These are phyloP conservation scores for Slavum lentiscoides DNA, from an alignment of 2,888 invertebrate genomes.

Conservation along the genomic window DNA sequence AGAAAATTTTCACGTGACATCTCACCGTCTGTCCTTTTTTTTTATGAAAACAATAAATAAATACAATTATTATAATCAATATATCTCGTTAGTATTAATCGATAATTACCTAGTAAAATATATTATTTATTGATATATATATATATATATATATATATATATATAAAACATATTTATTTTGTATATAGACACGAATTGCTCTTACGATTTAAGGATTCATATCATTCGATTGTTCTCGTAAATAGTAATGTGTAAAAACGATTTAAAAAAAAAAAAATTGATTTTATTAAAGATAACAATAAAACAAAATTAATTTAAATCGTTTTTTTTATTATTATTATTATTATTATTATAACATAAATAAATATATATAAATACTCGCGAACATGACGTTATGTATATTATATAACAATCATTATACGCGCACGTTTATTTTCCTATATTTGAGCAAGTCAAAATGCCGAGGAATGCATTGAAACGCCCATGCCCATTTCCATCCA, in stretches of 20 bases:
- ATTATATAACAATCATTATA: neutral
- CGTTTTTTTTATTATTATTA: conserved; percentile 15
- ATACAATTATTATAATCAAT: conserved; percentile 52
- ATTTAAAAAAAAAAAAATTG: conserved; percentile 41
- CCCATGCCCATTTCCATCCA: conserved; percentile 40
- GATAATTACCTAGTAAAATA: conserved; percentile 52
- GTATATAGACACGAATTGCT: conserved; percentile 53
- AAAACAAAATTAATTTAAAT: conserved; percentile 50
- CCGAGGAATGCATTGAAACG: too few species aligned
- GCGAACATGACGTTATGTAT: too few species aligned
- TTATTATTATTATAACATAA: neutral
- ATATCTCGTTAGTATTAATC: conserved; percentile 53
- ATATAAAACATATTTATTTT: conserved; percentile 49
- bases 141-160: conserved; percentile 31
- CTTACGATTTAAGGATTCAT: conserved; percentile 53
- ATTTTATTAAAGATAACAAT: conserved; percentile 53
- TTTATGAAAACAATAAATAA: conserved; percentile 47
- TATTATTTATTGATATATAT: conserved; percentile 50
- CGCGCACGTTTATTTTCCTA: too few species aligned
- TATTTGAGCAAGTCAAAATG: too few species aligned
- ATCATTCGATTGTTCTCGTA: conserved; percentile 53
- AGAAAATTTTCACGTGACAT: conserved; percentile 48
- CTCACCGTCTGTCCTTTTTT: conserved; percentile 50
- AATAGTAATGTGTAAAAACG: conserved; percentile 52
- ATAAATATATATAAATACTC: neutral